Evolutionary conservation across 2,888 invertebrate species (phyloP), one percentile per base, ranked within the genome.

Genomic region (Hypomecis punctinalis): DNA sequence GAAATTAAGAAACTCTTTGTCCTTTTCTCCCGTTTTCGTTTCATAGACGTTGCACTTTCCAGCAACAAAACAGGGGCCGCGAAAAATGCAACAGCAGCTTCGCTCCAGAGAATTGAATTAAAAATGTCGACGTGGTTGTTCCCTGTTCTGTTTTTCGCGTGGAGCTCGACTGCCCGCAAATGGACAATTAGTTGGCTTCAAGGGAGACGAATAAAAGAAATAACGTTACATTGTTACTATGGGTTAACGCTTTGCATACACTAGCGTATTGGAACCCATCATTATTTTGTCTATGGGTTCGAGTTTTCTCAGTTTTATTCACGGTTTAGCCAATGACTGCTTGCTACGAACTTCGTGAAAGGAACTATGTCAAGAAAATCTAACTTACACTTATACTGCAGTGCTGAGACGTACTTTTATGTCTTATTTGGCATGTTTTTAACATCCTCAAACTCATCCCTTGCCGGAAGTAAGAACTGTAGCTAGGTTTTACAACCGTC

Each of bases 101-200:
- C 86, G 88, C 88, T 82, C 84, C 75, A 77, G 86, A 86, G 88
- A 91, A 91, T 90, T 90, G 89, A 90, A 90, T 90, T 90, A 91
- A 89, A 87, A 90, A 91, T 87, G 86, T 89, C 83, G 84, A 81
- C 83, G 77, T 81, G 72, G 69, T 76, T 78, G 81, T 85, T 83
- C 81, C 68, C 77, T 78, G 81, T 86, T 83, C 82, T 88, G 87
- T 89, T 90, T 90, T 91, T 89, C 84, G 83, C 82, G 79, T 79
- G 71, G 79, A 85, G 88, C 86, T 82, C 86, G 81, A 85, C 83
- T 88, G 85, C 84, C 86, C 89, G 81, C 89, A 89, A 91, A 90
- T 90, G 88, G 90, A 90, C 90, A 89, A 91, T 91, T 90, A 91
- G 88, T 87, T 75, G 78, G 63, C 63, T 56, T 56, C 61, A 48